phyloP scores from a whole-genome alignment of 2,113 vertebrate species.

The Dipodomys ordii region DNA sequence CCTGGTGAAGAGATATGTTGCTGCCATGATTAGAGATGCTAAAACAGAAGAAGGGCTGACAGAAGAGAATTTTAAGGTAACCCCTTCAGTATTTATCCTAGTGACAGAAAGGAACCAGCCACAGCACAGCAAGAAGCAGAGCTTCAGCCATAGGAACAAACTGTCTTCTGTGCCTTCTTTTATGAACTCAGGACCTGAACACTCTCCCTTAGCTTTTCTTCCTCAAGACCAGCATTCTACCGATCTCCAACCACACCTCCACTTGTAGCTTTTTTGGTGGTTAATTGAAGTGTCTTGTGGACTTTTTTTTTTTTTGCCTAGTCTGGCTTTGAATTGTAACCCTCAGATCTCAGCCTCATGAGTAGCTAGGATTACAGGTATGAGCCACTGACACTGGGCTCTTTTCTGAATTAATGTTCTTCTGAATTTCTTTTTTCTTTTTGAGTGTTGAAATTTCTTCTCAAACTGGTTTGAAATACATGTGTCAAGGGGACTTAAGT shows the following conservation, averaged over 20 bases:
- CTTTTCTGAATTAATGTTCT: not conserved
- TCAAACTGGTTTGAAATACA: conserved; percentile 25
- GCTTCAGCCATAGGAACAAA: not conserved
- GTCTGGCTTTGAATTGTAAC: too few relatives aligned
- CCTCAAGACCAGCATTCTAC: too few relatives aligned
- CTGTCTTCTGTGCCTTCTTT: not conserved
- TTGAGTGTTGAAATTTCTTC: not conserved
- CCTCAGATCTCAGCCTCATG: too few relatives aligned
- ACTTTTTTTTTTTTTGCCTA: too few relatives aligned
- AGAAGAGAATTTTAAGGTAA: conserved; percentile 99
- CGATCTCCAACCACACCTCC: too few relatives aligned
- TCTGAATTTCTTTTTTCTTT: not conserved
- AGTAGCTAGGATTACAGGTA: too few relatives aligned
- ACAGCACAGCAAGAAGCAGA: not conserved
- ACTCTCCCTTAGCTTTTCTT: too few relatives aligned
- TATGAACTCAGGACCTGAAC: not conserved
- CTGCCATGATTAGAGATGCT: conserved; percentile 98
- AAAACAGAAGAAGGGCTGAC: conserved; percentile 97
- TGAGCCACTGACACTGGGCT: too few relatives aligned
- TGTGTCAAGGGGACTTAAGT: not conserved
- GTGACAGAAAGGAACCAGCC: not conserved
- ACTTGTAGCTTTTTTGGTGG: too few relatives aligned
- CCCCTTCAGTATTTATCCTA: not conserved
- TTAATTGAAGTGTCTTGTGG: too few relatives aligned
- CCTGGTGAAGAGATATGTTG: conserved; percentile 97